Percentiles rank a stretch among this genome's conserved stretches.
These are phyloP conservation scores for Pao palembangensis DNA, from an alignment of 2,113 vertebrate genomes.

Conservation along the genomic window DNA sequence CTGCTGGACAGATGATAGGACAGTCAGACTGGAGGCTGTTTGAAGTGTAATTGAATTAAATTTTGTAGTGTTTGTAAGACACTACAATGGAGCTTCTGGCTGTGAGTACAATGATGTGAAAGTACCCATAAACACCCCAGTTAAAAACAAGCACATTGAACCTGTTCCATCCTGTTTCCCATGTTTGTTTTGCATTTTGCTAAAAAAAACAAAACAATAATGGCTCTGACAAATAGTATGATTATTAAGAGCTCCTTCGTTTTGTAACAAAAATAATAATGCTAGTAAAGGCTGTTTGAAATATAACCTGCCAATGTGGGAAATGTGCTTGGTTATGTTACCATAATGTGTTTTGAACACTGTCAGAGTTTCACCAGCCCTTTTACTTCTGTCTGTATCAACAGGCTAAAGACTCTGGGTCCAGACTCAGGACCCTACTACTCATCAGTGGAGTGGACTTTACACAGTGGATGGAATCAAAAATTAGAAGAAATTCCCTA, in stretches of 20 bases:
- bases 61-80: constrained; percentile 34
- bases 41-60: constrained; percentile 56
- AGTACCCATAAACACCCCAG: background rate
- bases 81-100: constrained; percentile 9
- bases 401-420: constrained; percentile 60
- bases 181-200: background rate
- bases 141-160: constrained; percentile 4
- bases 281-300: too few species aligned
- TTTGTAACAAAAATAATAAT: too few species aligned
- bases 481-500: background rate
- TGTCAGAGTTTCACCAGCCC: background rate
- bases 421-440: constrained; percentile 5
- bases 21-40: constrained; percentile 41
- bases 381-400: constrained; percentile 44
- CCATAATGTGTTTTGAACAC: background rate
- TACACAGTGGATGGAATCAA: background rate
- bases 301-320: too few species aligned
- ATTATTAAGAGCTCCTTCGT: too few species aligned
- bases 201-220: constrained; percentile 1
- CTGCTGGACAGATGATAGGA: constrained; percentile 39
- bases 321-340: background rate
- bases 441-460: background rate
- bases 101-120: background rate
- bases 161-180: background rate
- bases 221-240: too few species aligned